Evolutionary conservation across 2,113 vertebrate genomes (phyloP).

Genomic region (Microcebus lehilahytsara): DNA sequence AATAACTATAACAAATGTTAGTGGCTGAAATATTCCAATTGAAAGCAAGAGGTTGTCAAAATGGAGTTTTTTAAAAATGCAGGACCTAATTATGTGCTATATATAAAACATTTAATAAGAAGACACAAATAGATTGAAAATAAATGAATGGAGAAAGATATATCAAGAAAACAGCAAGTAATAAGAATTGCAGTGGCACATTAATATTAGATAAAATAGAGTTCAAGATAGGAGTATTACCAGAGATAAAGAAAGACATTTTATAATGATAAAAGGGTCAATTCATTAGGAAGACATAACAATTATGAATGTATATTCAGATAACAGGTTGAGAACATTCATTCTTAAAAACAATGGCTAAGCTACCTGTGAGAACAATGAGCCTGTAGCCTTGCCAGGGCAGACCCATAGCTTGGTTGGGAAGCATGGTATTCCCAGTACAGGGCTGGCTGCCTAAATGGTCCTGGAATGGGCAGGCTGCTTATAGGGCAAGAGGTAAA

Average conservation of each 20-base stretch:
- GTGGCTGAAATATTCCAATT: too few relatives aligned
- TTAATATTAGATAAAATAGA: too few relatives aligned
- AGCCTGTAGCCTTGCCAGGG: neutral
- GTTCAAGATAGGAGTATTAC: neutral
- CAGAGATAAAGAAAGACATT: neutral
- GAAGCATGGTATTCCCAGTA: neutral
- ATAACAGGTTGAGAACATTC: neutral
- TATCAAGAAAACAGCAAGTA: neutral
- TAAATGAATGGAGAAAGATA: neutral
- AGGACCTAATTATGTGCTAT: neutral
- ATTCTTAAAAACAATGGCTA: too few relatives aligned
- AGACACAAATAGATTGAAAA: neutral
- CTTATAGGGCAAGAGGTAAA: neutral
- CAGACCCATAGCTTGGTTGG: neutral
- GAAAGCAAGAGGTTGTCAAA: neutral
- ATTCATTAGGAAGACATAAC: neutral
- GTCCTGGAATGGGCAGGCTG: neutral
- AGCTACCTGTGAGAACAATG: neutral
- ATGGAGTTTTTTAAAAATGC: too few relatives aligned
- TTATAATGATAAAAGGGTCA: neutral
- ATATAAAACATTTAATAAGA: neutral
- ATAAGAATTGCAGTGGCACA: too few relatives aligned
- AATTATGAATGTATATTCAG: too few relatives aligned
- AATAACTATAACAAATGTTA: neutral
- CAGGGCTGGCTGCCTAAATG: neutral